Percentiles rank a stretch among this genome's conserved stretches.
phyloP scores from a whole-genome alignment of 2,797 vertebrate species.

The Cynodonichthys magdalenae region DNA sequence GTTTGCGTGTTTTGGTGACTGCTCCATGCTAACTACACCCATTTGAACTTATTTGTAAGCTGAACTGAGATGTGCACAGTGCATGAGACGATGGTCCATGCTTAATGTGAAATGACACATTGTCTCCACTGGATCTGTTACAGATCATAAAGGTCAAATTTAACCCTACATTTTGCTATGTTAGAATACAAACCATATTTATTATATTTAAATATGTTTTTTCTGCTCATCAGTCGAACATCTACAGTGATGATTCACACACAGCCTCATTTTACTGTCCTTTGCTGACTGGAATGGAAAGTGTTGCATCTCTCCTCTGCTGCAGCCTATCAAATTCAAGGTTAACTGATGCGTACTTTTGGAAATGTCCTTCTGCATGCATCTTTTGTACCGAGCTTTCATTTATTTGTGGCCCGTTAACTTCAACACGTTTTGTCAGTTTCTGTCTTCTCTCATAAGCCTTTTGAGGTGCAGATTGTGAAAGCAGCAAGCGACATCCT shows the following conservation, averaged over 20 bases:
- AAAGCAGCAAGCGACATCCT: slow-evolving; percentile 10
- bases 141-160: slow-evolving; percentile 22
- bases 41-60: too few relatives aligned
- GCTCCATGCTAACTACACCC: too few relatives aligned
- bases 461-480: slow-evolving; percentile 14
- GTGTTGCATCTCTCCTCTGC: slow-evolving; percentile 28
- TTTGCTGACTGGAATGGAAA: slow-evolving; percentile 59
- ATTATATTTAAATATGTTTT: slow-evolving; percentile 23
- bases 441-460: slow-evolving; percentile 23
- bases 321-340: slow-evolving; percentile 60
- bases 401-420: slow-evolving; percentile 58
- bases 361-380: slow-evolving; percentile 49
- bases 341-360: slow-evolving; percentile 65
- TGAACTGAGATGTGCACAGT: too few relatives aligned
- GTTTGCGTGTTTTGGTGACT: too few relatives aligned
- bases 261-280: slow-evolving; percentile 51
- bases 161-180: slow-evolving; percentile 16
- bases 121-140: slow-evolving; percentile 15
- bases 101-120: slow-evolving; percentile 14
- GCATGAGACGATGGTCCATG: background rate
- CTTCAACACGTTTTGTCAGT: slow-evolving; percentile 47
- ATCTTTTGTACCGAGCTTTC: slow-evolving; percentile 39
- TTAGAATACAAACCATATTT: slow-evolving; percentile 20
- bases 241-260: slow-evolving; percentile 31
- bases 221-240: slow-evolving; percentile 20